phyloP scores from a whole-genome alignment of 1,140 invertebrate genomes.

The Drosophila oshimai region DNA sequence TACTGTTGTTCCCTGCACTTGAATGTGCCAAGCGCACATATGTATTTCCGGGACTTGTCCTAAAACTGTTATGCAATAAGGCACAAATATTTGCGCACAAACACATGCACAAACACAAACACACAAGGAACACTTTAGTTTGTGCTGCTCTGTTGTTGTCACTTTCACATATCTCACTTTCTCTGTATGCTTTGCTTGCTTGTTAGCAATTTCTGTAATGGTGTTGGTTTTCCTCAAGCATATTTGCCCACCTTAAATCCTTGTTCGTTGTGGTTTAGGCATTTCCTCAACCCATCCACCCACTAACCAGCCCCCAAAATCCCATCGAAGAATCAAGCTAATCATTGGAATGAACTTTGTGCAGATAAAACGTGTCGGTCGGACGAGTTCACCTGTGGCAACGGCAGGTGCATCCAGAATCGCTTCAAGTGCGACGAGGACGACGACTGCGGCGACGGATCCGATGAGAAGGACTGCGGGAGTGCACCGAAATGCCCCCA shows the following conservation, averaged over 20 bases:
- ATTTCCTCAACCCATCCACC: constrained; percentile 18
- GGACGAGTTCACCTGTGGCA: constrained; percentile 94
- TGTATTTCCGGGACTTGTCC: constrained; percentile 33
- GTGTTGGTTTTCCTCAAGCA: constrained; percentile 54
- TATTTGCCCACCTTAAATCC: constrained; percentile 3
- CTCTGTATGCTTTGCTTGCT: constrained; percentile 33
- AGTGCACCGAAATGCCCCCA: constrained; percentile 85
- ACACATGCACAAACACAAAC: constrained; percentile 6
- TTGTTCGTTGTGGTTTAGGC: constrained; percentile 6
- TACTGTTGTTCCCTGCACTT: constrained; percentile 12
- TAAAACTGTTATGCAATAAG: constrained; percentile 48
- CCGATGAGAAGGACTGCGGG: constrained; percentile 91
- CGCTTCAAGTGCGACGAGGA: constrained; percentile 94
- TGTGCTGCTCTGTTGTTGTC: constrained; percentile 37
- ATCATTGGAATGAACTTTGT: neutral
- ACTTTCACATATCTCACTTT: constrained; percentile 29
- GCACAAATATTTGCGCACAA: constrained; percentile 67
- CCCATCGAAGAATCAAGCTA: neutral
- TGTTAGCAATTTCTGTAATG: constrained; percentile 56
- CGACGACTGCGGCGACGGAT: constrained; percentile 92
- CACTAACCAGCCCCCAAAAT: constrained; percentile 10
- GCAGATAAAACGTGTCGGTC: constrained; percentile 92
- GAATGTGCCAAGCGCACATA: constrained; percentile 38
- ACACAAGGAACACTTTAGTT: constrained; percentile 36
- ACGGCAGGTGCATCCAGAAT: constrained; percentile 94